phyloP scores from a whole-genome alignment of 2,113 vertebrate species.

The Chiloscyllium plagiosum region DNA sequence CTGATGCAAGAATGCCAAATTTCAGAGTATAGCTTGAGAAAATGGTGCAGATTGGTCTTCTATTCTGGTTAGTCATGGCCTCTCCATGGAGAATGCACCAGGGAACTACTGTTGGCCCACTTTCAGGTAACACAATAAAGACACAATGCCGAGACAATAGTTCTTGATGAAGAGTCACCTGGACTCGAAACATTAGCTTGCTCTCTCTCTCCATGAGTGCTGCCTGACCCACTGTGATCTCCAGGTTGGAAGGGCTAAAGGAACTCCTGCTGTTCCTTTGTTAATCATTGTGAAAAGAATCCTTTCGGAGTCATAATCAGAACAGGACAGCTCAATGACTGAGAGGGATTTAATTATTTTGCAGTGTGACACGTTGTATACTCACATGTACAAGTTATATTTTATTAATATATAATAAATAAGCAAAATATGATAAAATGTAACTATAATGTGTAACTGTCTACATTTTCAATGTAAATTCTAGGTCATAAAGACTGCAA shows the following conservation, averaged over 20 bases:
- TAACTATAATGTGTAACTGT: background rate
- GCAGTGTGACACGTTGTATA: background rate
- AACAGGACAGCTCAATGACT: background rate
- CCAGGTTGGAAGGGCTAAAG: no score
- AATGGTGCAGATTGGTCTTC: no score
- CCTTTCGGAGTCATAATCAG: background rate
- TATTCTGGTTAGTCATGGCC: no score
- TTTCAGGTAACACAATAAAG: background rate
- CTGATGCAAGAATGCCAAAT: no score
- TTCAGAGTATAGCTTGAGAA: no score
- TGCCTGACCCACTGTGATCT: no score
- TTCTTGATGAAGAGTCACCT: background rate
- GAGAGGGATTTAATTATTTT: background rate
- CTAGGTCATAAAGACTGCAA: background rate
- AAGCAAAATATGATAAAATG: background rate
- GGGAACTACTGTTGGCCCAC: background rate
- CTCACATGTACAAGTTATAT: background rate
- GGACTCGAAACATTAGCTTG: no score
- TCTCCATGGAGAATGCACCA: no score
- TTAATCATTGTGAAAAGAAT: background rate
- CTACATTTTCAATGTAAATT: background rate
- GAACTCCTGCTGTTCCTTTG: no score
- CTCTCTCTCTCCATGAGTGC: no score
- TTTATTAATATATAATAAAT: background rate
- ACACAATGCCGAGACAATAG: background rate